A percentile compares a stretch with the other conserved stretches of the same genome.
phyloP scores from a whole-genome alignment of 2,113 vertebrate species.

The Cricetomys ansorgei region DNA sequence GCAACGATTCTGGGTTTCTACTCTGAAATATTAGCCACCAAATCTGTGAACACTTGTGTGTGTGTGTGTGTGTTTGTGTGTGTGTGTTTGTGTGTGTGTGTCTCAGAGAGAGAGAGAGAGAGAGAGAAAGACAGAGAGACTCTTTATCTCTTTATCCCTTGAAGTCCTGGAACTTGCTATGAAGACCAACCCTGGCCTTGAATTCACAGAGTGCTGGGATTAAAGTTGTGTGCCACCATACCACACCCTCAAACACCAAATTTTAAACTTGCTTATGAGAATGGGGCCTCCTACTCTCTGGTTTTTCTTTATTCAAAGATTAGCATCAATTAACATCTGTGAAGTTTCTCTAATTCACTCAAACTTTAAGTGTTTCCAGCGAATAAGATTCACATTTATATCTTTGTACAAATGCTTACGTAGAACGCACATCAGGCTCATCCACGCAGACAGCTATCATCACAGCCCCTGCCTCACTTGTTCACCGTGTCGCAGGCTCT shows the following conservation, averaged over 20 bases:
- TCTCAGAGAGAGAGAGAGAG: too few relatives aligned
- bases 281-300: not conserved
- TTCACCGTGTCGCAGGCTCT: conserved; percentile 72
- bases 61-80: not conserved
- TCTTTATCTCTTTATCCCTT: not conserved
- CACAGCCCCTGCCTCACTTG: conserved; percentile 76
- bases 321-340: conserved; percentile 74
- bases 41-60: not conserved
- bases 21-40: not conserved
- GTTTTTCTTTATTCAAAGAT: conserved; percentile 60
- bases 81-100: too few relatives aligned
- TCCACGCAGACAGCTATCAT: conserved; percentile 81
- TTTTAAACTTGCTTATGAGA: not conserved
- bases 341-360: conserved; percentile 78
- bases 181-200: not conserved
- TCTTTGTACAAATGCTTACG: conserved; percentile 79
- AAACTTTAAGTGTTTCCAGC: conserved; percentile 67
- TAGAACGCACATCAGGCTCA: conserved; percentile 81
- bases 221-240: not conserved
- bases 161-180: not conserved
- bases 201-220: not conserved
- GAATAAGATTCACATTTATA: conserved; percentile 74
- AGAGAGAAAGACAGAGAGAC: too few relatives aligned
- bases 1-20: not conserved
- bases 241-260: not conserved